Evolutionary conservation across 1,140 invertebrate species (phyloP).

Genomic region (Acromyrmex echinatior): DNA sequence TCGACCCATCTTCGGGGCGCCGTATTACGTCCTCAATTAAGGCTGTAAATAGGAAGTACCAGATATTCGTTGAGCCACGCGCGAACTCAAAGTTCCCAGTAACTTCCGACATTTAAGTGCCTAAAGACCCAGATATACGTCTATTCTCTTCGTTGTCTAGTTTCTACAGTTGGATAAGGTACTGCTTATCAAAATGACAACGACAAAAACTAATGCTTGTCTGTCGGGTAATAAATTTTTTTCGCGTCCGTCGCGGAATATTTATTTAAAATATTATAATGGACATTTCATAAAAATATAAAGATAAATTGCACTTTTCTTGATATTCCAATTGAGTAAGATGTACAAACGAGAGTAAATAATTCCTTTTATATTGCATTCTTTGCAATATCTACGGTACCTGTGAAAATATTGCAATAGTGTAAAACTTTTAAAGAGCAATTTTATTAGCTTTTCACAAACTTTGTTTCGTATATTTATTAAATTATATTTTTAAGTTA

Average conservation of each 20-base stretch:
- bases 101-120: conserved; percentile 77
- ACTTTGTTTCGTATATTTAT: background rate
- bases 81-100: conserved; percentile 70
- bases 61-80: conserved; percentile 68
- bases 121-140: conserved; percentile 68
- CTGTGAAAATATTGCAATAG: conserved; percentile 38
- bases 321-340: conserved; percentile 13
- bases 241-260: background rate
- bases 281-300: conserved; percentile 15
- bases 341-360: background rate
- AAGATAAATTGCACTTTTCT: conserved; percentile 19
- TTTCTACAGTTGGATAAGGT: conserved; percentile 72
- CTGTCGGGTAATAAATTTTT: background rate
- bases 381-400: conserved; percentile 36
- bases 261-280: conserved; percentile 21
- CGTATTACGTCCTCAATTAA: conserved; percentile 58
- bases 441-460: background rate
- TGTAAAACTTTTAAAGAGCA: background rate
- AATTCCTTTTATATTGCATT: conserved; percentile 4
- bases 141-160: conserved; percentile 74
- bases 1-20: conserved; percentile 51
- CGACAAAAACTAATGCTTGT: conserved; percentile 31
- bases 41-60: conserved; percentile 74
- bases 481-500: background rate
- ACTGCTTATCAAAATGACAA: conserved; percentile 53